Conservation (phyloP, 2,113 vertebrate genomes). For the Oncorhynchus keta region DNA sequence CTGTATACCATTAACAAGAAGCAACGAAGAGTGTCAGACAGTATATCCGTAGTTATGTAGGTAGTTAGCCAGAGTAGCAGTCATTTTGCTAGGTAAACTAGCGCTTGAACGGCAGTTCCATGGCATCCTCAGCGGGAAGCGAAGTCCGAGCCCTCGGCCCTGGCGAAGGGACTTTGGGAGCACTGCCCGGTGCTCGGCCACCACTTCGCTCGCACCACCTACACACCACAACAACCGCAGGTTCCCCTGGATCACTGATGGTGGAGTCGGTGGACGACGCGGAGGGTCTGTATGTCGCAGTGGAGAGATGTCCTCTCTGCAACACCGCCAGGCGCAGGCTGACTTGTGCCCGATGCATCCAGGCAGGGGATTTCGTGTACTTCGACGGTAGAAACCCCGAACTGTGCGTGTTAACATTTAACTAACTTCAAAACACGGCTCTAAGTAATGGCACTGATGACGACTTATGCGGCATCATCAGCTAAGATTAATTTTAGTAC, state of each 20-base stretch:
- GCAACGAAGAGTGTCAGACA: constrained; percentile 4
- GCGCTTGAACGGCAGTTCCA: constrained; percentile 51
- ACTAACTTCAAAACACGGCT: background rate
- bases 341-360: constrained; percentile 91
- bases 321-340: constrained; percentile 91
- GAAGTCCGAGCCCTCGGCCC: constrained; percentile 35
- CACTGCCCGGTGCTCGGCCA: constrained; percentile 40
- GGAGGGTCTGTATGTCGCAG: constrained; percentile 91
- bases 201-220: constrained; percentile 37
- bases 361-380: constrained; percentile 90
- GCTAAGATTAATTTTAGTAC: background rate
- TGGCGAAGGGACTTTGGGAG: constrained; percentile 34
- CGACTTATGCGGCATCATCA: background rate
- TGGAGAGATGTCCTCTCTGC: constrained; percentile 94
- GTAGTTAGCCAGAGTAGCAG: background rate
- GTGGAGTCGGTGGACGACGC: constrained; percentile 83
- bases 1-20: background rate
- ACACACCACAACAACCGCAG: constrained; percentile 29
- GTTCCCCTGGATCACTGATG: constrained; percentile 56
- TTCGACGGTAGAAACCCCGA: constrained; percentile 88
- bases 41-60: too few relatives aligned
- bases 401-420: constrained; percentile 64
- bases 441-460: background rate
- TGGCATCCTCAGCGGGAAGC: constrained; percentile 82
- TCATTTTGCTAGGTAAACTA: constrained; percentile 12